These are phyloP conservation scores for Conus canariensis DNA, from an alignment of 2,888 invertebrate genomes.

Conservation along the genomic window DNA sequence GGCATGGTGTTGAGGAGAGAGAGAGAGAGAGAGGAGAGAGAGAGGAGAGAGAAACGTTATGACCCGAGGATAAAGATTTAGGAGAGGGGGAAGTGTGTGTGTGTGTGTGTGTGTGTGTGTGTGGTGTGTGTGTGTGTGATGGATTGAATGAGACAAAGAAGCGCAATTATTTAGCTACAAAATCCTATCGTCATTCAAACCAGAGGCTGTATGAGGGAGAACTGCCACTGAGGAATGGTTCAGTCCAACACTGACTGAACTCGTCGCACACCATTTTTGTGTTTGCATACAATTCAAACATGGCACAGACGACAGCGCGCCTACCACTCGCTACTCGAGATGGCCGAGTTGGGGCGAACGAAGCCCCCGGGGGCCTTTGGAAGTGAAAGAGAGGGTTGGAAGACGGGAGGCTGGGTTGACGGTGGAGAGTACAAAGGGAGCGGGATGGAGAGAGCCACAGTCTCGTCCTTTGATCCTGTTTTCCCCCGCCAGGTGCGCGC, in stretches of 20 bases:
- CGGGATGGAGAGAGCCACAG: background rate
- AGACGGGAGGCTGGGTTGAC: background rate
- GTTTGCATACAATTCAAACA: no score
- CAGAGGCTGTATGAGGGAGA: no score
- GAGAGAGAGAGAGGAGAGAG: constrained; percentile 5
- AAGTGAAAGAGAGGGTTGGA: background rate
- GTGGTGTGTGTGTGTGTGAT: no score
- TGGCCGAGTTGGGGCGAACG: no score
- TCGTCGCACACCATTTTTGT: no score
- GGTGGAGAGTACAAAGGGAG: background rate
- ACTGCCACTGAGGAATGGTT: no score
- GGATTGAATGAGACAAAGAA: background rate
- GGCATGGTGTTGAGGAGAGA: background rate
- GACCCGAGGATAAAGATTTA: background rate
- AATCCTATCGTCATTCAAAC: no score
- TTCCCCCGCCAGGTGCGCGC: no score
- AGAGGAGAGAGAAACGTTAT: background rate
- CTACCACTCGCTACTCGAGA: no score
- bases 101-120: background rate
- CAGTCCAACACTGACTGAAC: no score
- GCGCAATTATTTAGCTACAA: no score
- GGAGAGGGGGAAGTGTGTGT: background rate
- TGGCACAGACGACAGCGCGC: no score
- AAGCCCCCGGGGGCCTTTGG: background rate
- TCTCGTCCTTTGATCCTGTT: background rate